Conservation (phyloP, 2,113 vertebrate species). For the Smithornis capensis region DNA sequence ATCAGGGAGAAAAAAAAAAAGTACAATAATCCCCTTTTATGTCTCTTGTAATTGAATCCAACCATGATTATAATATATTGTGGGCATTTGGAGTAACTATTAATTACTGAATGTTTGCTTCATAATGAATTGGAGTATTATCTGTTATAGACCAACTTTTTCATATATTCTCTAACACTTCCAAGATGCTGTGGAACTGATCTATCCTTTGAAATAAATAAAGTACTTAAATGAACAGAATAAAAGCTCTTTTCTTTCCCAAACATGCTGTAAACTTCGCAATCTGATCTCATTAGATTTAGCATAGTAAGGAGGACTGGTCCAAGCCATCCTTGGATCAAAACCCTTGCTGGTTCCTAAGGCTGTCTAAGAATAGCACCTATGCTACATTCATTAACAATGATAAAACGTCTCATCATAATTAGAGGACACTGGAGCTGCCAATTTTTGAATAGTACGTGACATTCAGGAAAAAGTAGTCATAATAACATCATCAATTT, state of each 20-base stretch:
- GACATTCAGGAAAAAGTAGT: conserved; percentile 11
- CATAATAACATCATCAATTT: neutral
- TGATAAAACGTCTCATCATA: conserved; percentile 4
- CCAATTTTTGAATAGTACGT: neutral
- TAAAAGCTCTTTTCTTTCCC: neutral
- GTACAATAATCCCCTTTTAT: conserved; percentile 53
- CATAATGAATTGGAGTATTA: conserved; percentile 64
- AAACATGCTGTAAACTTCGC: neutral
- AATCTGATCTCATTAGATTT: neutral
- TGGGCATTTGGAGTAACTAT: conserved; percentile 60
- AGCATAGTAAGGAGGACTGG: neutral
- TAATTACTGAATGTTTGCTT: conserved; percentile 59
- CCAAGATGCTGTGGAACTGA: neutral
- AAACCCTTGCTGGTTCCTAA: neutral
- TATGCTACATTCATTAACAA: neutral
- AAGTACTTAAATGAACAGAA: neutral
- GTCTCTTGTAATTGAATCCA: conserved; percentile 66
- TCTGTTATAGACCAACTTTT: neutral
- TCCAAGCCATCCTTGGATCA: neutral
- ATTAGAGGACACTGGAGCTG: neutral
- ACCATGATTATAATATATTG: conserved; percentile 63
- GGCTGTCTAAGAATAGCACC: neutral
- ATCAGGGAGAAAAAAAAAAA: conserved; percentile 49
- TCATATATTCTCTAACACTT: neutral
- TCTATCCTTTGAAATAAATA: neutral